Evolutionary conservation across 2,113 vertebrate species (phyloP), one percentile per base, ranked within the genome.

Genomic region (Anoplopoma fimbria): DNA sequence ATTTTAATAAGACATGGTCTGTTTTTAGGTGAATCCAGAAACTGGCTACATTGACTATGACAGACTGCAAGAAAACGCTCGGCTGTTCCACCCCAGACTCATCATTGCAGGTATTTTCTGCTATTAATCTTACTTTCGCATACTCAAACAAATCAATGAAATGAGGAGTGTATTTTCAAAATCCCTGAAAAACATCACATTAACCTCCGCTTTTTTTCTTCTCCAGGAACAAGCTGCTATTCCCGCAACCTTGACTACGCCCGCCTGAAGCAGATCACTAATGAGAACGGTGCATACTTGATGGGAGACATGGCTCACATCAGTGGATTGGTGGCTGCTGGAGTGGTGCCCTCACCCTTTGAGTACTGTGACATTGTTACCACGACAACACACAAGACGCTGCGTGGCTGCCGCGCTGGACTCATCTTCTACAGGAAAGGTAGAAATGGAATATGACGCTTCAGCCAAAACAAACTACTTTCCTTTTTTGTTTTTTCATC

Each of bases 231-330:
- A 19, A 99, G 98, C 93, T 99, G 98, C 90, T 99, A 99, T 73
- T 99, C 98, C 0, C 96, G 98, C 17, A 98, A 98, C 92, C 90
- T 99, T 71, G 97, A 99, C 92, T 99, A 99, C 0, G 93, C 91
- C 10, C 96, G 97, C 13, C 84, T 99, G 96, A 95, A 96, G 70
- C 93, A 93, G 93, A 98, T 99, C 0, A 97, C 98, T 0, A 93
- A 96, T 0, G 95, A 96, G 88, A 99, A 97, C 0, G 86, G 95
- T 0, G 97, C 98, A 0, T 97, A 95, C 1, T 96, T 99, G 7
- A 93, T 99, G 97, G 96, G 96, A 0, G 98, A 99, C 95, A 99
- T 99, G 97, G 98, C 98, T 2, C 98, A 99, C 90, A 97, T 99
- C 91, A 99, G 98, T 0, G 98, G 98, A 27, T 83, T 99, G 78